Base-by-base conservation (phyloP, 1,140 invertebrate genomes). In the Nylanderia fulva region DNA sequence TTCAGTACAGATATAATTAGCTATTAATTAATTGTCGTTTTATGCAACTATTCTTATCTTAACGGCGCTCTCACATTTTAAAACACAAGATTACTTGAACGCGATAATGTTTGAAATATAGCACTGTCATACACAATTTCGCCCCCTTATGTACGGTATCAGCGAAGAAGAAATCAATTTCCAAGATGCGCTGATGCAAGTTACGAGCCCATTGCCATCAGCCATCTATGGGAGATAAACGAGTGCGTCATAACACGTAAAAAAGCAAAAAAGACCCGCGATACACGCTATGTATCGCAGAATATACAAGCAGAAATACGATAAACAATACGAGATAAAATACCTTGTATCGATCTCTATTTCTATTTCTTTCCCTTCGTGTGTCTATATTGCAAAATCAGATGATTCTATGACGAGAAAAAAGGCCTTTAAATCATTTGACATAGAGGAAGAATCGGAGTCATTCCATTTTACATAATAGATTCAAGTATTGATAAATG, bases 101-200 rank as follows among this genome's bases (percentile, higher is more conserved):
- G 45, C 29, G 61, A 79, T 79, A 68, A 42, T 45, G 61, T 68
- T 48, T 79, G 60, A 68, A 54, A 69, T 54, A 68, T 42, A 56
- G 33, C 45, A 8, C 15, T 27, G 29, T 24, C 29, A n/a, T 52
- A 29, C 15, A 64, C 3, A 64, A 66, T 79, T 56, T 79, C 29
- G 27, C 63, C 13, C 63, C 48, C 4, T 29, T 15, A 39, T 36
- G 27, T 15, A 66, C 8, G 42, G 21, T 42, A 76, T 63, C 84
- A 4, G 2, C 13, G 66, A 68, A 79, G 27, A 79, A 86, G 76
- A 74, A 88, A 71, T 42, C 74, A 82, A 71, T 42, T 84, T 48
- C 45, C 48, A 61, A 13, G 60, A 48, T 45, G 33, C 66, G 84
- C 88, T 90, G 89, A 90, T 84, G 89, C 89, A 90, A 90, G 85